Conservation (phyloP, 92 coral and sea anemone genomes). For the Pocillopora grandis region DNA sequence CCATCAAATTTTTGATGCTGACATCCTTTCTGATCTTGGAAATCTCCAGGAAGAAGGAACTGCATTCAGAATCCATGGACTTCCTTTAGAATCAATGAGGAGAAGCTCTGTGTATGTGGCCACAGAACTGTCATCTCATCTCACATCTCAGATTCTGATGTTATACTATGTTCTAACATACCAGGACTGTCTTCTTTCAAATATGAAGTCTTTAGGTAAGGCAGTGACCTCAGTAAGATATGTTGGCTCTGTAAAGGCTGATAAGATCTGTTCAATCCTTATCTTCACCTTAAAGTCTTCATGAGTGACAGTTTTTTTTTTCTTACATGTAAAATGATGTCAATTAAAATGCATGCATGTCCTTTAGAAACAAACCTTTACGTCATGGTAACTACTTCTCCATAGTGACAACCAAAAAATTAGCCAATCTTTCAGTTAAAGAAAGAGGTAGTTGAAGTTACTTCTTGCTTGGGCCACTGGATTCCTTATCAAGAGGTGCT, state of each 20-base stretch:
- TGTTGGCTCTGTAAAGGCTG: not conserved
- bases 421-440: too few species aligned
- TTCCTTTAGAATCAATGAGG: constrained; percentile 32
- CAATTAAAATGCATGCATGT: too few species aligned
- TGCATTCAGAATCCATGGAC: constrained; percentile 34
- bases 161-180: constrained; percentile 87
- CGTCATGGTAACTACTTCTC: too few species aligned
- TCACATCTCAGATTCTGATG: constrained; percentile 81
- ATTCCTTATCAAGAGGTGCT: too few species aligned
- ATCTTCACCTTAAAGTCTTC: not conserved
- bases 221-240: not conserved
- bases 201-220: constrained; percentile 88
- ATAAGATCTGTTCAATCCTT: not conserved
- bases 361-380: too few species aligned
- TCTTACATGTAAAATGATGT: not conserved
- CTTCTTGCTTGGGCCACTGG: too few species aligned
- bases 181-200: constrained; percentile 85
- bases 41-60: constrained; percentile 22
- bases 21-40: not conserved
- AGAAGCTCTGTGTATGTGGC: constrained; percentile 77
- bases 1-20: too few species aligned
- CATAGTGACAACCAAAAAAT: too few species aligned
- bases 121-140: constrained; percentile 54
- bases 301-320: too few species aligned
- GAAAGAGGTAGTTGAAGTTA: too few species aligned